Evolutionary conservation across 2,113 vertebrate genomes (phyloP).

Genomic region (Indicator maculatus): DNA sequence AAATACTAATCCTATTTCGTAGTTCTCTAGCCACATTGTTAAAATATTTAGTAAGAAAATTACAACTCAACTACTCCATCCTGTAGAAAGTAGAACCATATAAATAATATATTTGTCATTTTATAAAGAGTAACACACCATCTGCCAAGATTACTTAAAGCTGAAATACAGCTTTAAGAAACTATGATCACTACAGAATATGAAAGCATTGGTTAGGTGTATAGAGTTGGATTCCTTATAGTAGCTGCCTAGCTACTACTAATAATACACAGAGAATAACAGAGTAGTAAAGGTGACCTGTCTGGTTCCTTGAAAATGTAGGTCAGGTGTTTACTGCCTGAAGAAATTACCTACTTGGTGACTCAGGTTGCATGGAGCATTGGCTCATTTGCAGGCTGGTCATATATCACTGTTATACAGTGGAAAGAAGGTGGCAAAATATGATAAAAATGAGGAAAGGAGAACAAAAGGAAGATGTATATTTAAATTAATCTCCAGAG

Average conservation of each 20-base stretch:
- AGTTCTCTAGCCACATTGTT: neutral
- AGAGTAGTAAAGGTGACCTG: neutral
- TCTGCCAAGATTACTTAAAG: neutral
- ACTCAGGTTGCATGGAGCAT: neutral
- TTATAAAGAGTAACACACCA: neutral
- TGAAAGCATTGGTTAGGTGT: neutral
- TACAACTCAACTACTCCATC: neutral
- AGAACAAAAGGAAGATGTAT: neutral
- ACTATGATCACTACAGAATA: neutral
- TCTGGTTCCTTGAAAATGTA: neutral
- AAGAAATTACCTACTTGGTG: conserved; percentile 23
- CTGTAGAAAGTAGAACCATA: neutral
- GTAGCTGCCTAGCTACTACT: neutral
- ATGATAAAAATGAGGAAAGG: neutral
- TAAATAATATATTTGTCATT: neutral
- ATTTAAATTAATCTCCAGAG: neutral
- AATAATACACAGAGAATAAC: neutral
- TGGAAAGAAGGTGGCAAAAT: conserved; percentile 5
- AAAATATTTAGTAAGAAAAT: neutral
- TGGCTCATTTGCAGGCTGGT: neutral
- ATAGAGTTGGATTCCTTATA: neutral
- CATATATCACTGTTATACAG: conserved; percentile 10
- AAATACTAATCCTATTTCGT: neutral
- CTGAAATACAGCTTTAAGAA: neutral
- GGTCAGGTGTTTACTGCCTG: conserved; percentile 12